These are phyloP conservation scores for Stegana nigrithorax DNA, from an alignment of 2,888 invertebrate species.

Conservation along the genomic window DNA sequence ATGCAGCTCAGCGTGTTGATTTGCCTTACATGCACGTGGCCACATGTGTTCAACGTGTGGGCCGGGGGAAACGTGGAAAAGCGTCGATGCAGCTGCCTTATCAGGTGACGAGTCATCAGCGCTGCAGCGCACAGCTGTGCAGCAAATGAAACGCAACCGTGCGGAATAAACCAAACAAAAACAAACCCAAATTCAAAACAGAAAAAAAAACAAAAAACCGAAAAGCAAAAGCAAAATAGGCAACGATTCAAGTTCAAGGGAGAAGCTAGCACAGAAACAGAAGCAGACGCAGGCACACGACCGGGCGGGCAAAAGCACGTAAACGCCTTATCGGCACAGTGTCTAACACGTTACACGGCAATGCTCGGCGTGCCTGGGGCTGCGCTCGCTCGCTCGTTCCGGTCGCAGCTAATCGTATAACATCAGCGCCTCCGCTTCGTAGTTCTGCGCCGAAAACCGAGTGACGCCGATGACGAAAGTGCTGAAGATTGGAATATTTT, in stretches of 20 bases:
- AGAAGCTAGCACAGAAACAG: not conserved
- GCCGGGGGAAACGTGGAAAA: not conserved
- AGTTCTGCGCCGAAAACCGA: too few relatives aligned
- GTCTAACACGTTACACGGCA: conserved; percentile 36
- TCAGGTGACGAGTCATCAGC: not conserved
- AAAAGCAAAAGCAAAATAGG: conserved; percentile 35
- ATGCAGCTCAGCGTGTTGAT: too few relatives aligned
- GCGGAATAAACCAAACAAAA: not conserved
- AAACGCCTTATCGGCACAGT: not conserved
- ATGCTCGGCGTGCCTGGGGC: conserved; percentile 23
- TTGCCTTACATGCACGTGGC: too few relatives aligned
- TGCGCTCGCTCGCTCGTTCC: too few relatives aligned
- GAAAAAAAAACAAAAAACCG: not conserved
- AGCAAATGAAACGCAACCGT: not conserved
- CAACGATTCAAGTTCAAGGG: conserved; percentile 21
- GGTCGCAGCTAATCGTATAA: too few relatives aligned
- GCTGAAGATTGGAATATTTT: too few relatives aligned
- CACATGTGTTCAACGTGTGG: not conserved
- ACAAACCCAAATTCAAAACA: not conserved
- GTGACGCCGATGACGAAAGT: not conserved
- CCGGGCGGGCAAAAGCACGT: not conserved
- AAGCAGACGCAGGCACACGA: not conserved
- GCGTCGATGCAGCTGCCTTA: not conserved
- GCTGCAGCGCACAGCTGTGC: not conserved
- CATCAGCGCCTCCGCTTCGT: too few relatives aligned